phyloP scores from a whole-genome alignment of 2,113 vertebrate species.

The Hydropotes inermis region DNA sequence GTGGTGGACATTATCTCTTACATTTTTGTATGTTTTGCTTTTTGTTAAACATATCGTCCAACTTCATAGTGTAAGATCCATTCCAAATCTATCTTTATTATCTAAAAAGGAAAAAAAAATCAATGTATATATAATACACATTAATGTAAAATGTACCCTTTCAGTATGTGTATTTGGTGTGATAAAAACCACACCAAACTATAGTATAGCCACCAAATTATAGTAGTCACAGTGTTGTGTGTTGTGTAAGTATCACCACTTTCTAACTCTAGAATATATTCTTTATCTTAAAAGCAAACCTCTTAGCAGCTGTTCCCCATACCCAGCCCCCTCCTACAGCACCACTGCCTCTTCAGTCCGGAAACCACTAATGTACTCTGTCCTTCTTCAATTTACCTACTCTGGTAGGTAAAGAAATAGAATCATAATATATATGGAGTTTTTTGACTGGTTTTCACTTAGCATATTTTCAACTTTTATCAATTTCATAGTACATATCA shows the following conservation, averaged over 20 bases:
- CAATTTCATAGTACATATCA: neutral
- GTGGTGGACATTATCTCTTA: neutral
- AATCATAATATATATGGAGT: neutral
- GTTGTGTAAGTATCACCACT: neutral
- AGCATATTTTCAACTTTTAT: neutral
- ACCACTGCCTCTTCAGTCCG: neutral
- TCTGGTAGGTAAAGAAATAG: neutral
- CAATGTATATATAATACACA: neutral
- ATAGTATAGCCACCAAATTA: neutral
- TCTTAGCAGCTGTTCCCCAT: neutral
- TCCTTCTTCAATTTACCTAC: neutral
- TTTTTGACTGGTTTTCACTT: neutral
- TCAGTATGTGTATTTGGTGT: neutral
- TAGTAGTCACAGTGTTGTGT: neutral
- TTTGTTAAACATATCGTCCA: neutral
- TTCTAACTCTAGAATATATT: neutral
- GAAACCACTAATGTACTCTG: neutral
- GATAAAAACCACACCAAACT: neutral
- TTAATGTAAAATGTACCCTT: neutral
- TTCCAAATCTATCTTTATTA: neutral
- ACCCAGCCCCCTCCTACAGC: neutral
- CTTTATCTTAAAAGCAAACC: neutral
- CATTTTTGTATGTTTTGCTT: neutral
- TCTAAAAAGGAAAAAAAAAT: neutral
- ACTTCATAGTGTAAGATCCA: neutral